Evolutionary conservation across 1,140 invertebrate genomes (phyloP).

Genomic region (Meteorus sp.): DNA sequence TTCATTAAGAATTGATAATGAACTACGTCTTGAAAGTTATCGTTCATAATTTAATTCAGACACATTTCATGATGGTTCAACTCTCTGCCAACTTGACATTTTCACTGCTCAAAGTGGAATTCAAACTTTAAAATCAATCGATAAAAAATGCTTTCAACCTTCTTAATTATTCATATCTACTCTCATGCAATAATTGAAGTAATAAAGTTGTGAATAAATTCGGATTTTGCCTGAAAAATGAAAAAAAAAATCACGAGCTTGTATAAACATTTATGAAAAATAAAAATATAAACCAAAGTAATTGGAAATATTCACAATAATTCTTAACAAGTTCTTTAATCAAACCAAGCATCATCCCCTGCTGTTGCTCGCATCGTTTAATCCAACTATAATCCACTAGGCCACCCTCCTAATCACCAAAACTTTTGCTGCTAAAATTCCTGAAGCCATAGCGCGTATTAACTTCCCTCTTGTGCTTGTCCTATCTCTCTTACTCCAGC

Average conservation of each 20-base stretch:
- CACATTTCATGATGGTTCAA: no score
- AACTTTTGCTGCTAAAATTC: constrained; percentile 27
- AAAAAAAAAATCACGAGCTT: not conserved
- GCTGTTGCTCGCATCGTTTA: constrained; percentile 3
- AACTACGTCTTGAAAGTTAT: no score
- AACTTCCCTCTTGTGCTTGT: constrained; percentile 2
- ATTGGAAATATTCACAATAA: not conserved
- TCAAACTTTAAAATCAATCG: no score
- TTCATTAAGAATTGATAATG: no score
- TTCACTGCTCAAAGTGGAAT: no score
- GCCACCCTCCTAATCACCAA: constrained; percentile 24
- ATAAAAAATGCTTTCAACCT: no score
- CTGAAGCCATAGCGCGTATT: constrained; percentile 23
- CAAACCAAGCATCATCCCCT: not conserved
- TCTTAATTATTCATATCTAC: no score
- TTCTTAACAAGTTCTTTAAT: constrained; percentile 25
- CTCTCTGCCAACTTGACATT: no score
- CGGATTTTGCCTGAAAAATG: no score
- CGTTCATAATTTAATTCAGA: no score
- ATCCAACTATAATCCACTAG: constrained; percentile 15
- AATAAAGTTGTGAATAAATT: no score
- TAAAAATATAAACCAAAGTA: not conserved
- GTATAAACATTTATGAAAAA: not conserved
- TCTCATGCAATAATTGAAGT: no score
- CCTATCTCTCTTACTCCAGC: constrained; percentile 16